These are phyloP conservation scores for Malurus leucopterus DNA, from an alignment of 2,797 vertebrate genomes.

Conservation along the genomic window DNA sequence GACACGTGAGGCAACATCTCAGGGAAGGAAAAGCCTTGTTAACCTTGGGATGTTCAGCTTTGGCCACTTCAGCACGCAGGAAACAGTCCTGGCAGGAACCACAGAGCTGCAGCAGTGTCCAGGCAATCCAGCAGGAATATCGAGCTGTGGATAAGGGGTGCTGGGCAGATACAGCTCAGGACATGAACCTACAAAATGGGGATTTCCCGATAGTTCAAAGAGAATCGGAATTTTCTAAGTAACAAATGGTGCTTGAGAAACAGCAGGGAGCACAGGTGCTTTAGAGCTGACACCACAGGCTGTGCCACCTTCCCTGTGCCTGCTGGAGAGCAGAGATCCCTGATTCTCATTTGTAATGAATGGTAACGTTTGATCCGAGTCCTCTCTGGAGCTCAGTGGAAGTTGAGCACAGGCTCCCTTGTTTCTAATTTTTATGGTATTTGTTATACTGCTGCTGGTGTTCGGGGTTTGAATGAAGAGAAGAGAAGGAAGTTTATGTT, in stretches of 20 bases:
- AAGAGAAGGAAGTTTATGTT: background rate
- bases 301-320: background rate
- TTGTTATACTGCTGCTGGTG: background rate
- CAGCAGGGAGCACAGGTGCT: background rate
- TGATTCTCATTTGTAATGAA: rapidly evolving
- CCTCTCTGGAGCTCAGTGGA: rapidly evolving
- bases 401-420: background rate
- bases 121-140: background rate
- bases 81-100: background rate
- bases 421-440: background rate
- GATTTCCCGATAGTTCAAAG: no score
- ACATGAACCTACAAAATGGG: background rate
- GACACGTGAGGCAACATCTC: background rate
- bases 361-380: rapidly evolving
- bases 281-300: background rate
- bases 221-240: no score
- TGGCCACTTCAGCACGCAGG: background rate
- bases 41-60: background rate
- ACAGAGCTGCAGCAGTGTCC: background rate
- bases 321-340: background rate
- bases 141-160: rapidly evolving
- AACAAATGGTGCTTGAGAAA: background rate
- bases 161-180: background rate
- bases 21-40: background rate
- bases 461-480: background rate